phyloP scores from a whole-genome alignment of 2,888 invertebrate species.

The Patella depressa region DNA sequence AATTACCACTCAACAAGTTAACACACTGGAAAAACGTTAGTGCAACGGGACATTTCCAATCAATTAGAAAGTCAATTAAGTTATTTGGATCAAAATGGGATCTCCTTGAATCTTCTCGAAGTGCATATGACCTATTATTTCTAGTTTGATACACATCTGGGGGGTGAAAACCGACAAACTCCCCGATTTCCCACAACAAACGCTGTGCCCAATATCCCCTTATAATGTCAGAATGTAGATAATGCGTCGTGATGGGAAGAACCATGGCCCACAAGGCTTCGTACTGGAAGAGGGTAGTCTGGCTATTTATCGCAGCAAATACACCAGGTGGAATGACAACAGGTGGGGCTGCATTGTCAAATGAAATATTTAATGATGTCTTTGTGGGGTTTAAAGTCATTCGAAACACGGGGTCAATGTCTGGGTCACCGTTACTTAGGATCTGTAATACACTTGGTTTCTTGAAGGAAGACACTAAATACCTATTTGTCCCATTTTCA shows the following conservation, averaged over 20 bases:
- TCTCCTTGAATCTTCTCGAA: slow-evolving; percentile 20
- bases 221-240: slow-evolving; percentile 55
- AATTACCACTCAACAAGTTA: neutral
- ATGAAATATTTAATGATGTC: slow-evolving; percentile 41
- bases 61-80: no score
- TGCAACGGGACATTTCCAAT: neutral
- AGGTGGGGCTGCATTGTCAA: slow-evolving; percentile 52
- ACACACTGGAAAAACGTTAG: neutral
- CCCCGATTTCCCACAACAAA: neutral
- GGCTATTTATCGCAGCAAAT: slow-evolving; percentile 54
- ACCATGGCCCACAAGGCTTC: slow-evolving; percentile 55
- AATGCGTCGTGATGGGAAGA: slow-evolving; percentile 48
- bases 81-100: no score
- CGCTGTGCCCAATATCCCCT: slow-evolving; percentile 50
- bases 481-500: slow-evolving; percentile 15
- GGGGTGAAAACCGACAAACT: neutral
- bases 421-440: slow-evolving; percentile 58
- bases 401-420: slow-evolving; percentile 59
- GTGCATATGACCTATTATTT: no score
- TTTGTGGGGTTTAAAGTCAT: slow-evolving; percentile 43
- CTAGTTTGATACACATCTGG: neutral
- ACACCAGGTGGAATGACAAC: slow-evolving; percentile 48
- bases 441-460: slow-evolving; percentile 56
- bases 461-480: slow-evolving; percentile 24
- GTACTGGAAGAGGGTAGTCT: slow-evolving; percentile 55